phyloP scores from a whole-genome alignment of 2,113 vertebrate genomes.

The Archilochus colubris region DNA sequence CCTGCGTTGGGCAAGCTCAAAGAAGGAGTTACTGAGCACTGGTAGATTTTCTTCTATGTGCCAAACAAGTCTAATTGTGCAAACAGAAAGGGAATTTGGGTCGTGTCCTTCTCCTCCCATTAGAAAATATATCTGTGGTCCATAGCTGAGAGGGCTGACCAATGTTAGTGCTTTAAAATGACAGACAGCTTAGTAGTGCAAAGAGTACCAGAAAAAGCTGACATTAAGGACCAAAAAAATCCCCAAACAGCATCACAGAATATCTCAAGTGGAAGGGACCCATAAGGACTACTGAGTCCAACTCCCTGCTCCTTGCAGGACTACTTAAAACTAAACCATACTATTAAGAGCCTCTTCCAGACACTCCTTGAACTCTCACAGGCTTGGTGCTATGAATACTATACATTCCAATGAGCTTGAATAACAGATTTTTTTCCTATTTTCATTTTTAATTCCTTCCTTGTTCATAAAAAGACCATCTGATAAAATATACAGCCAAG shows the following conservation, averaged over 20 bases:
- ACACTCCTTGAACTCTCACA: background rate
- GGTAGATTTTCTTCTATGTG: background rate
- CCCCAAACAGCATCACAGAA: rapidly evolving
- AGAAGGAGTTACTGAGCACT: rapidly evolving
- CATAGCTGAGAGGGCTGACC: background rate
- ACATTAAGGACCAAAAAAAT: background rate
- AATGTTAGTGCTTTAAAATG: background rate
- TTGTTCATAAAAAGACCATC: background rate
- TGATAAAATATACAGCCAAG: background rate
- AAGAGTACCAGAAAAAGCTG: background rate
- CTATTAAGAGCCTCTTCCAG: background rate
- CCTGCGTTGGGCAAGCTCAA: rapidly evolving
- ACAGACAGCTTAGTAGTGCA: background rate
- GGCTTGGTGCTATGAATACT: background rate
- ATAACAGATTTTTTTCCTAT: background rate
- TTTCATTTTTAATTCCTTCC: background rate
- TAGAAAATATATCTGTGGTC: background rate
- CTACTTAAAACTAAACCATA: background rate
- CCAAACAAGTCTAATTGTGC: background rate
- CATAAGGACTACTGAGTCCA: background rate
- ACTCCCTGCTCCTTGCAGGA: background rate
- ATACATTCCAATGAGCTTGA: background rate
- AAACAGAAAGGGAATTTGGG: background rate
- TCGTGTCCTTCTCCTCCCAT: background rate
- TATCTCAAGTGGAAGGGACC: background rate